Percentiles rank a stretch among this genome's conserved stretches.
Conservation (phyloP, 1,140 invertebrate species). For the Atta texana region DNA sequence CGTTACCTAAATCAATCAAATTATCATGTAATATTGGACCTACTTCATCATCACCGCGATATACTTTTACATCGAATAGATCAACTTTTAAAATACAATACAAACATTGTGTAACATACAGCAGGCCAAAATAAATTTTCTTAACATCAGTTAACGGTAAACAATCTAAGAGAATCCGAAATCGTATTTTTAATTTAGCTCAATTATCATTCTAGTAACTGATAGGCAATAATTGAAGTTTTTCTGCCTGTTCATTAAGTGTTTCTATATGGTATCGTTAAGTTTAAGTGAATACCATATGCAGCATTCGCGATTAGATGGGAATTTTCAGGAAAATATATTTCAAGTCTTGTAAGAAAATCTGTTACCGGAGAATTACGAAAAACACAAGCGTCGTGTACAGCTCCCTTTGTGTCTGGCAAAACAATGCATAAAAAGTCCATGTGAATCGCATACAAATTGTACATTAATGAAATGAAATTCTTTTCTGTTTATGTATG, state of each 20-base stretch:
- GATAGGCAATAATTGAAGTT: neutral
- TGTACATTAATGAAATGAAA: neutral
- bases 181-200: too few relatives aligned
- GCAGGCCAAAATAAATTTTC: too few relatives aligned
- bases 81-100: too few relatives aligned
- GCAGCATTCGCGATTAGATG: neutral
- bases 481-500: slow-evolving; percentile 3
- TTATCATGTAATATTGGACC: too few relatives aligned
- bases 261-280: neutral
- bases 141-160: too few relatives aligned
- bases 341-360: neutral
- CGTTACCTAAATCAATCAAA: too few relatives aligned
- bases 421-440: neutral
- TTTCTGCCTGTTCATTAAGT: neutral
- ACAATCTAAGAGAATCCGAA: too few relatives aligned
- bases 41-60: too few relatives aligned
- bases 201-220: too few relatives aligned
- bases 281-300: neutral
- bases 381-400: neutral
- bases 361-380: neutral
- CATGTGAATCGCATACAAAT: neutral
- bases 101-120: too few relatives aligned
- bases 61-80: too few relatives aligned
- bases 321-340: neutral
- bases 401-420: neutral